Conservation (phyloP, 1,140 invertebrate genomes). For the Euglossa dilemma region DNA sequence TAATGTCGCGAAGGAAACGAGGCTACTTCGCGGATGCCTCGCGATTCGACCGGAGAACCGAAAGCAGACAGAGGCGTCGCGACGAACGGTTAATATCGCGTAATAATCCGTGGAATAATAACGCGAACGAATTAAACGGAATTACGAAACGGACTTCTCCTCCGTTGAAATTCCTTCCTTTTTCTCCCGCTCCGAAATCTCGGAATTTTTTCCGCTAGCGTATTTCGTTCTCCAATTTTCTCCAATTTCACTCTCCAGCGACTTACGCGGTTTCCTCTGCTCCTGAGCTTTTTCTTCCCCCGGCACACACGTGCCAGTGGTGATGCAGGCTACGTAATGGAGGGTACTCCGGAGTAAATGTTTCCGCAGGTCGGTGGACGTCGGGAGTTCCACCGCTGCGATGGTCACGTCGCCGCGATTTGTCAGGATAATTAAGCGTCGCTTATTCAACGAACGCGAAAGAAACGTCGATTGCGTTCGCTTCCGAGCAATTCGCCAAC, state of each 20-base stretch:
- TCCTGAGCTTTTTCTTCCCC: not conserved
- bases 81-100: not conserved
- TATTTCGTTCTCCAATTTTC: not conserved
- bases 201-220: not conserved
- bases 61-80: not conserved
- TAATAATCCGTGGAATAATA: not conserved
- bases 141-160: not conserved
- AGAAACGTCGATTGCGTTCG: slow-evolving; percentile 32
- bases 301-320: not conserved
- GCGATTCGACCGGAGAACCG: not conserved
- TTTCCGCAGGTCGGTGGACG: not conserved
- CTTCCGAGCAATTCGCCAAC: slow-evolving; percentile 21
- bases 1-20: slow-evolving; percentile 7
- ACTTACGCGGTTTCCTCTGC: not conserved
- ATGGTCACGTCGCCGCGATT: slow-evolving; percentile 29
- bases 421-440: slow-evolving; percentile 31
- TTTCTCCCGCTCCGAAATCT: not conserved
- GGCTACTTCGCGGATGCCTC: not conserved
- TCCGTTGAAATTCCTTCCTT: not conserved
- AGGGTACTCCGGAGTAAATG: not conserved
- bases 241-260: no score
- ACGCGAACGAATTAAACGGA: not conserved
- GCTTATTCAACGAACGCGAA: slow-evolving; percentile 15
- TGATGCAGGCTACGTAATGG: not conserved
- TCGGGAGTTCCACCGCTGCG: not conserved